Conservation (phyloP, 2,113 vertebrate species). For the Misgurnus mizolepis region DNA sequence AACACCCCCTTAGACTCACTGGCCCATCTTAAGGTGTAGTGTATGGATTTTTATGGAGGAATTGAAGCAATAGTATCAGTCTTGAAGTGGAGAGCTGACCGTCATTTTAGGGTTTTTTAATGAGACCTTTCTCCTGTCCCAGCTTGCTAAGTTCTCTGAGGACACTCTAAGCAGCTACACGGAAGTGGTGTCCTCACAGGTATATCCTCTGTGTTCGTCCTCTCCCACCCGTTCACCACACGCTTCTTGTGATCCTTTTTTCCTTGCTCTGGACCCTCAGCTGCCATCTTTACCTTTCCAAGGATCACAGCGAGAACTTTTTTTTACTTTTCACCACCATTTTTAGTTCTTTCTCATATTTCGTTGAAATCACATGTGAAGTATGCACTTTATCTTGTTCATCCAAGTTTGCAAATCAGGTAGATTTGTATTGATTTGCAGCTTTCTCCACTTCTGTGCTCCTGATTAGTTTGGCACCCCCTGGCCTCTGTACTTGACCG, state of each 20-base stretch:
- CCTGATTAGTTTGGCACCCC: constrained; percentile 15
- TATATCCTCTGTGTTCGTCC: constrained; percentile 70
- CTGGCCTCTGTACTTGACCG: constrained; percentile 29
- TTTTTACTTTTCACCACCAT: background rate
- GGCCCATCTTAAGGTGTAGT: too few species aligned
- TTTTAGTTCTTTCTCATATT: background rate
- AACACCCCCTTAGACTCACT: too few species aligned
- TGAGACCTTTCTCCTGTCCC: constrained; percentile 78
- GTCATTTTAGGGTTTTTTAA: constrained; percentile 64
- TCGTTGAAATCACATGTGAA: background rate
- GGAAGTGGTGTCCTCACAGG: constrained; percentile 95
- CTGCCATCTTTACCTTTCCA: background rate
- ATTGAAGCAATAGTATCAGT: constrained; percentile 38
- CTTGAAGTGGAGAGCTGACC: constrained; percentile 14
- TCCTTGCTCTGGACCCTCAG: constrained; percentile 17
- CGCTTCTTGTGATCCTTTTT: constrained; percentile 14
- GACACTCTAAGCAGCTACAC: constrained; percentile 99
- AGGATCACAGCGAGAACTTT: background rate
- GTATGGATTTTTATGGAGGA: constrained; percentile 5
- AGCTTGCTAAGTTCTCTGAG: constrained; percentile 99
- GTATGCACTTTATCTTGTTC: constrained; percentile 2
- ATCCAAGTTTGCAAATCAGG: background rate
- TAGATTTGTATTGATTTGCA: constrained; percentile 30
- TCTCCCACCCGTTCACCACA: constrained; percentile 10
- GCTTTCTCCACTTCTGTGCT: constrained; percentile 25